A percentile compares a stretch with the other conserved stretches of the same genome.
Conservation (phyloP, 2,888 invertebrate genomes). For the Rhopalosiphum nymphaeae region DNA sequence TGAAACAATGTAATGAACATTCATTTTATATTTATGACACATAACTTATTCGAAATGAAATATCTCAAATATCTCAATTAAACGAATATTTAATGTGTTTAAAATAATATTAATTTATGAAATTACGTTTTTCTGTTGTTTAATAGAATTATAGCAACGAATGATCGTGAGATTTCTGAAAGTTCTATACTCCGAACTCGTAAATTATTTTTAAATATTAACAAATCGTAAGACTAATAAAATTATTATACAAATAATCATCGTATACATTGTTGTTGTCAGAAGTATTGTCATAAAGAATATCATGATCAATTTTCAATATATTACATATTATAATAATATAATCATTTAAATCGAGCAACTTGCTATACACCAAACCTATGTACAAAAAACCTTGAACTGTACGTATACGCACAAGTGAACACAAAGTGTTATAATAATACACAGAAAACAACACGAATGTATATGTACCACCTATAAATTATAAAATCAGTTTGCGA, state of each 20-base stretch:
- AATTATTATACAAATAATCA: neutral
- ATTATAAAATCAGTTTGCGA: conserved; percentile 14
- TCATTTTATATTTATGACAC: neutral
- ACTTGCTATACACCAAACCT: neutral
- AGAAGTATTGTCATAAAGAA: neutral
- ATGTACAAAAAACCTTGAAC: neutral
- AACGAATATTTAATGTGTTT: neutral
- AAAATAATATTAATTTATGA: neutral
- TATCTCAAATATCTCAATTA: neutral
- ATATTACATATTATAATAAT: neutral
- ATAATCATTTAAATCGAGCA: neutral
- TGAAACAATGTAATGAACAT: neutral
- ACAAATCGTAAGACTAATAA: neutral
- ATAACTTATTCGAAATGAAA: neutral
- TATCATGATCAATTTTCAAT: neutral
- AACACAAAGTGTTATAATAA: neutral
- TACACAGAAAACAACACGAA: neutral
- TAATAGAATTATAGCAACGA: neutral
- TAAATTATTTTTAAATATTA: neutral
- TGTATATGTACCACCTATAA: neutral
- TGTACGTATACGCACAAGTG: neutral
- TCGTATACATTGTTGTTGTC: neutral
- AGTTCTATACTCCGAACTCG: neutral
- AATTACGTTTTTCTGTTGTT: neutral
- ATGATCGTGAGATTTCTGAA: neutral